These are phyloP conservation scores for Hirundo rustica DNA, from an alignment of 2,797 vertebrate genomes.

Conservation along the genomic window DNA sequence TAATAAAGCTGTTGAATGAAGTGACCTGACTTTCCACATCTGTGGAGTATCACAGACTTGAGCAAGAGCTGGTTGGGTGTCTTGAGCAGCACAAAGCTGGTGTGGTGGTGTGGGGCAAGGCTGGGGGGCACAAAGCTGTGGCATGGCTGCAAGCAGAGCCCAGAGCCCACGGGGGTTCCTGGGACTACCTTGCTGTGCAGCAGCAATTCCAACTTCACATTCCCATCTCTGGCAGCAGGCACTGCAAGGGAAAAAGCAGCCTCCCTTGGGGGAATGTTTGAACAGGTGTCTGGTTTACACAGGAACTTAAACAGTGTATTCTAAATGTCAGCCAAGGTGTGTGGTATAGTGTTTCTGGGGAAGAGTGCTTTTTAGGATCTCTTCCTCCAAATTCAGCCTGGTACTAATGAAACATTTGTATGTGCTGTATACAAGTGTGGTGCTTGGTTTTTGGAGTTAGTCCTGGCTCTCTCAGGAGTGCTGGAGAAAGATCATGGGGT, in stretches of 20 bases:
- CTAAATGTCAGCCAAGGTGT: neutral
- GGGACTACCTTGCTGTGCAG: fast-evolving
- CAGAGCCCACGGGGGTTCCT: fast-evolving
- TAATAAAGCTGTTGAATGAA: neutral
- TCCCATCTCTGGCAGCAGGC: neutral
- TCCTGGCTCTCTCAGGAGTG: neutral
- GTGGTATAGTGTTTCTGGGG: neutral
- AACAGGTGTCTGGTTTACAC: neutral
- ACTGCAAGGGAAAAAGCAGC: neutral
- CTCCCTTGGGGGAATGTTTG: neutral
- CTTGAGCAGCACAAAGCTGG: fast-evolving
- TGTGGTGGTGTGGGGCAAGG: neutral
- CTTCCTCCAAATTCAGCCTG: neutral
- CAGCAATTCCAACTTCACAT: neutral
- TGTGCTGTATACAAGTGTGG: neutral
- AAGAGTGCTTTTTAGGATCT: neutral
- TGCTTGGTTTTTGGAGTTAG: neutral
- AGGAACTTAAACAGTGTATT: neutral
- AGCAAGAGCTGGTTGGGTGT: neutral
- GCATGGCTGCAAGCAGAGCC: neutral
- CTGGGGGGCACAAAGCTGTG: neutral
- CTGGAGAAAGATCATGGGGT: neutral
- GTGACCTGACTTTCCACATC: neutral
- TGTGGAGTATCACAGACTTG: neutral
- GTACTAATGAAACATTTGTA: neutral